A percentile compares a stretch with the other conserved stretches of the same genome.
Conservation (phyloP, 2,797 vertebrate genomes). For the Schizothorax lantsangensis region DNA sequence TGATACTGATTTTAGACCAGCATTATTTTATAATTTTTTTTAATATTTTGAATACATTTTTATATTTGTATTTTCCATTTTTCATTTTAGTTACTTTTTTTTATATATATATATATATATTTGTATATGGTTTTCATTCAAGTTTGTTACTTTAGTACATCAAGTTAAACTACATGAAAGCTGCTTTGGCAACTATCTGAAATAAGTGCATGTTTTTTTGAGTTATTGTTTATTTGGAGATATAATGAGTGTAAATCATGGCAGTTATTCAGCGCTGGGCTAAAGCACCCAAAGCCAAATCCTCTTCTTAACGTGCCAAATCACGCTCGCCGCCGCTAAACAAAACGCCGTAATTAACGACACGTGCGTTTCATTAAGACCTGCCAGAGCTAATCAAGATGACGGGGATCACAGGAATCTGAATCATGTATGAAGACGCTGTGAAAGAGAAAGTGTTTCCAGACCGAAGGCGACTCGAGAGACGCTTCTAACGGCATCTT, state of each 20-base stretch:
- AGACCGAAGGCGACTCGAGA: background rate
- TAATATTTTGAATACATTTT: background rate
- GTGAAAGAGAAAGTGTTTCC: background rate
- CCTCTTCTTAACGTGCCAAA: conserved; percentile 52
- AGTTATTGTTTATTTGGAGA: background rate
- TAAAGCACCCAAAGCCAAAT: conserved; percentile 51
- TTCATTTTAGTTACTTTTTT: background rate
- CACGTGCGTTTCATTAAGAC: conserved; percentile 52
- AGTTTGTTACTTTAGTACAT: background rate
- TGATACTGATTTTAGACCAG: background rate
- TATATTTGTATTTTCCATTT: background rate
- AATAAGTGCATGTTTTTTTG: background rate
- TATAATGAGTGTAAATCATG: background rate
- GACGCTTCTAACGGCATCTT: conserved; percentile 35
- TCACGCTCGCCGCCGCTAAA: conserved; percentile 49
- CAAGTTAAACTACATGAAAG: background rate
- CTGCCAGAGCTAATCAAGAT: conserved; percentile 57
- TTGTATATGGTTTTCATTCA: background rate
- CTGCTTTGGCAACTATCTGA: no score
- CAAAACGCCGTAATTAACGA: conserved; percentile 59
- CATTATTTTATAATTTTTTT: background rate
- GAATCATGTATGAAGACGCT: background rate
- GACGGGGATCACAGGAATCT: conserved; percentile 21
- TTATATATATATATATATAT: background rate
- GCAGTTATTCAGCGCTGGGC: conserved; percentile 50